These are phyloP conservation scores for Drosophila antonietae DNA, from an alignment of 2,888 invertebrate genomes.

Conservation along the genomic window DNA sequence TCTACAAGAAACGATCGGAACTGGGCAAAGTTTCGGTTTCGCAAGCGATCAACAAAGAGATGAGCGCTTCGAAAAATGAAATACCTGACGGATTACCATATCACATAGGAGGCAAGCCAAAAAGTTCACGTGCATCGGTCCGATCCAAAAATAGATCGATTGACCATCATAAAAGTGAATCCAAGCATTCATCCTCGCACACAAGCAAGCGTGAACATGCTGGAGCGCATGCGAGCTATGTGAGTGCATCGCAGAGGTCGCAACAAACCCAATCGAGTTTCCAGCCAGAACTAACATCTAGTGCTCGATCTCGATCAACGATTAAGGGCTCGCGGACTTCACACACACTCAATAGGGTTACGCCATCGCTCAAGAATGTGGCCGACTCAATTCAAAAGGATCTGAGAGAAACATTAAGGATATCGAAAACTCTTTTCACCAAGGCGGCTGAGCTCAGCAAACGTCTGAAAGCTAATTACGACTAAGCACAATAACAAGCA, in stretches of 20 bases:
- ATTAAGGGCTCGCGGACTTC: background rate
- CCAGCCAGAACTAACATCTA: background rate
- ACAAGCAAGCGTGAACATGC: slow-evolving; percentile 4
- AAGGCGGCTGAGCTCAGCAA: slow-evolving; percentile 39
- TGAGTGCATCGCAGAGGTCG: background rate
- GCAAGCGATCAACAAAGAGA: slow-evolving; percentile 55
- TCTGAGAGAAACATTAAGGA: background rate
- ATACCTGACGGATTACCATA: slow-evolving; percentile 28
- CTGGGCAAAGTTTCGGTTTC: slow-evolving; percentile 50
- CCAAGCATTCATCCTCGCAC: background rate
- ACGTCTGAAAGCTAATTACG: slow-evolving; percentile 52
- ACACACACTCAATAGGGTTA: background rate
- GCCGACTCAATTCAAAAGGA: slow-evolving; percentile 30
- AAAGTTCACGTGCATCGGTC: background rate
- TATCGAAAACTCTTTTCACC: slow-evolving; percentile 12
- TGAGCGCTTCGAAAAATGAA: slow-evolving; percentile 36
- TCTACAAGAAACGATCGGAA: slow-evolving; percentile 14
- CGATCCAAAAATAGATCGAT: background rate
- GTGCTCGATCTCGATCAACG: background rate
- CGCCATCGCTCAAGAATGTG: slow-evolving; percentile 5
- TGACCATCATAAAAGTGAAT: background rate
- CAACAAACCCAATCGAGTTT: background rate
- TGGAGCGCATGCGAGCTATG: background rate
- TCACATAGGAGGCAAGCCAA: slow-evolving; percentile 21
- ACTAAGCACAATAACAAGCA: background rate